phyloP scores from a whole-genome alignment of 2,888 invertebrate genomes.

The Pachliopta kotzebuea region DNA sequence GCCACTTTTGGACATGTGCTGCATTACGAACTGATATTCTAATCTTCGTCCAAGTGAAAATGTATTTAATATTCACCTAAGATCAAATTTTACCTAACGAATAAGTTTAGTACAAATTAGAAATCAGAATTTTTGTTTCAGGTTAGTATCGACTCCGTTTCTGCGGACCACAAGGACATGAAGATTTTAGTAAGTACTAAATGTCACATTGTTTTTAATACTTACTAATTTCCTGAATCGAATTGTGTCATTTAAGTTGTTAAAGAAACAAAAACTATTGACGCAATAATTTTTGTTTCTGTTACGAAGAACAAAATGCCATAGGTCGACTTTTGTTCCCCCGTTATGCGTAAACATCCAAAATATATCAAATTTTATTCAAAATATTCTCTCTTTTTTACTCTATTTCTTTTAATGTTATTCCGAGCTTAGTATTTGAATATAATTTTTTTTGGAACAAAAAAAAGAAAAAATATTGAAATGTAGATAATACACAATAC shows the following conservation, averaged over 20 bases:
- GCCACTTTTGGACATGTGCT: no score
- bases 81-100: not conserved
- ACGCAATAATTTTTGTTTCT: not conserved
- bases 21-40: no score
- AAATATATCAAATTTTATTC: not conserved
- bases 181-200: conserved; percentile 78
- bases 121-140: conserved; percentile 42
- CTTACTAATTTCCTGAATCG: conserved; percentile 33
- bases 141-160: conserved; percentile 79
- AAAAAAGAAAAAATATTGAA: no score
- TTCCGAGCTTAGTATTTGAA: no score
- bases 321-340: not conserved
- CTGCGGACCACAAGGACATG: conserved; percentile 77
- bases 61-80: not conserved
- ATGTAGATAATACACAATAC: no score
- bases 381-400: no score
- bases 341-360: not conserved
- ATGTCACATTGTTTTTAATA: conserved; percentile 45
- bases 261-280: no score
- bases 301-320: not conserved
- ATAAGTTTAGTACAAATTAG: not conserved
- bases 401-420: no score
- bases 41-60: not conserved
- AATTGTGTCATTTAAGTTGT: not conserved
- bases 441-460: no score